Evolutionary conservation across 2,113 vertebrate genomes (phyloP).

Genomic region (Coptodon rendalli): DNA sequence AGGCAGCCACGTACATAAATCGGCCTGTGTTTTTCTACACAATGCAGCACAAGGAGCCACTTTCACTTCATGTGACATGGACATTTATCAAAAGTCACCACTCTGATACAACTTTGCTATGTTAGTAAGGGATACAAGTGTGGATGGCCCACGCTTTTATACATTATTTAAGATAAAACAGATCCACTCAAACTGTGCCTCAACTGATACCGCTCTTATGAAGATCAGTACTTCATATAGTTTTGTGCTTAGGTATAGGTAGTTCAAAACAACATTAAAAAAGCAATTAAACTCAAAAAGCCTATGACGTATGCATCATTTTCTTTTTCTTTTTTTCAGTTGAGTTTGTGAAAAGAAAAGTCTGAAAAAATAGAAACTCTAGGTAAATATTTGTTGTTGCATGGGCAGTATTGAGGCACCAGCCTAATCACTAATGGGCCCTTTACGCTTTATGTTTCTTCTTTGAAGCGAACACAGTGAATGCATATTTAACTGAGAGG

Average conservation of each 20-base stretch:
- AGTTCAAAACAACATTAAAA: background rate
- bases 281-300: background rate
- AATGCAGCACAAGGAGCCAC: background rate
- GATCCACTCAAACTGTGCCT: background rate
- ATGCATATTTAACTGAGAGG: background rate
- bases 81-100: background rate
- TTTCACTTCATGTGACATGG: background rate
- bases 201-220: background rate
- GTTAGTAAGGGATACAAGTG: background rate
- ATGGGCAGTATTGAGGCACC: background rate
- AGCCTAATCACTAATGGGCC: background rate
- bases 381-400: background rate
- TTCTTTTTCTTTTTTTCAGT: background rate
- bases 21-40: background rate
- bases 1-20: constrained; percentile 8
- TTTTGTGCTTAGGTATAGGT: background rate
- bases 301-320: background rate
- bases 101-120: background rate
- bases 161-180: background rate
- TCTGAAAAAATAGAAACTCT: background rate
- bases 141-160: background rate
- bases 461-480: background rate
- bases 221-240: background rate
- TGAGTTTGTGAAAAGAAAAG: background rate
- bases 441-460: background rate